Percentiles rank a stretch among this genome's conserved stretches.
phyloP scores from a whole-genome alignment of 2,113 vertebrate species.

The Neotragus pygmaeus region DNA sequence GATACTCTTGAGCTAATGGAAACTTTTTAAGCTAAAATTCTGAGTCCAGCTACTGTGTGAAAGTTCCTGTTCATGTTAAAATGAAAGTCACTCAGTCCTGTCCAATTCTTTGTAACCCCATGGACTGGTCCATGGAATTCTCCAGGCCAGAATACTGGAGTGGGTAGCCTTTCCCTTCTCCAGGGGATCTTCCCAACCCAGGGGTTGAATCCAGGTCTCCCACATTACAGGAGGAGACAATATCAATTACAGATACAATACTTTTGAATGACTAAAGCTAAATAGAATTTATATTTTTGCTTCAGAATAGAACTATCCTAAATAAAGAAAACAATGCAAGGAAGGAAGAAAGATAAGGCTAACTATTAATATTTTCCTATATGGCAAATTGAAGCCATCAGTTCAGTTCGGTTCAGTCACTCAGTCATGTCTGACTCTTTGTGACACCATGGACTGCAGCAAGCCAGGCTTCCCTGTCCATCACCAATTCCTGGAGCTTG shows the following conservation, averaged over 20 bases:
- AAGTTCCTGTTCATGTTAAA: neutral
- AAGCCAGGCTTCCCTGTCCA: neutral
- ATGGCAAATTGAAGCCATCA: neutral
- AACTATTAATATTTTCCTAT: neutral
- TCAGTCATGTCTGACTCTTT: neutral
- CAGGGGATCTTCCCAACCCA: neutral
- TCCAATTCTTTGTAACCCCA: neutral
- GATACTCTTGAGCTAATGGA: neutral
- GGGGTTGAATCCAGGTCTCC: neutral
- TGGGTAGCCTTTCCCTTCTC: neutral
- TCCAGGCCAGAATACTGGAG: neutral
- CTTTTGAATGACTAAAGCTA: conserved; percentile 13
- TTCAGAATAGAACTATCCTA: neutral
- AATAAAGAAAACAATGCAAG: neutral
- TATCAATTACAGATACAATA: neutral
- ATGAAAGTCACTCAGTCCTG: neutral
- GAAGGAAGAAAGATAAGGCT: neutral
- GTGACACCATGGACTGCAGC: neutral
- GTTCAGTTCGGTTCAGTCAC: neutral
- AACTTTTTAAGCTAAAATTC: neutral
- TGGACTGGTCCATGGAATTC: neutral
- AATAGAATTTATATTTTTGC: neutral
- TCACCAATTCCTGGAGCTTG: neutral
- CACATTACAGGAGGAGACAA: neutral
- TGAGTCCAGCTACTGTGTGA: neutral